phyloP scores from a whole-genome alignment of 2,888 invertebrate species.

The Andricus quercusramuli region DNA sequence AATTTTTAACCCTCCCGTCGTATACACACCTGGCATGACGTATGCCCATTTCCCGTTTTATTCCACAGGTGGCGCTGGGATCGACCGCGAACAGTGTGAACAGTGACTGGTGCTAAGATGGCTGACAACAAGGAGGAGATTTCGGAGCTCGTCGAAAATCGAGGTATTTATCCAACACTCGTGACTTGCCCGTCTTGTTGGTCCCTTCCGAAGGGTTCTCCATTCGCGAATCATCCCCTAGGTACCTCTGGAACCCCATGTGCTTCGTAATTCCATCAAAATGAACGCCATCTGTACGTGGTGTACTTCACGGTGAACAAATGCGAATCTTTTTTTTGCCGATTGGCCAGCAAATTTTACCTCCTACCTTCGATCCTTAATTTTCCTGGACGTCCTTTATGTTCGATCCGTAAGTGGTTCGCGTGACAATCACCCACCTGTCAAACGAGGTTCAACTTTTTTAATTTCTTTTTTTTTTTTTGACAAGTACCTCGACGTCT shows the following conservation, averaged over 20 bases:
- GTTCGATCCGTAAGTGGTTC: not conserved
- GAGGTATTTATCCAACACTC: slow-evolving; percentile 72
- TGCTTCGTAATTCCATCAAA: slow-evolving; percentile 59
- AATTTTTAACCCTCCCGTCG: not conserved
- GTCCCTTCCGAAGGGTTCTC: slow-evolving; percentile 3
- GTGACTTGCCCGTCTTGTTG: slow-evolving; percentile 54
- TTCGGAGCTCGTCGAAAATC: slow-evolving; percentile 76
- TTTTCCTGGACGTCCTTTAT: not conserved
- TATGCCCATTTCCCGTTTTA: not conserved
- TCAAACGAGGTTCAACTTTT: slow-evolving; percentile 29
- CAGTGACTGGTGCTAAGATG: slow-evolving; percentile 79
- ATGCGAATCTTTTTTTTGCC: slow-evolving; percentile 57
- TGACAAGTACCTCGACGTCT: slow-evolving; percentile 29
- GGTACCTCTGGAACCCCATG: slow-evolving; percentile 36
- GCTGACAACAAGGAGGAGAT: slow-evolving; percentile 79
- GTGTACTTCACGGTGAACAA: slow-evolving; percentile 57
- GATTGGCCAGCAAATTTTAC: slow-evolving; percentile 46
- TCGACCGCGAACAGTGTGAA: slow-evolving; percentile 68
- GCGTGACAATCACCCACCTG: not conserved
- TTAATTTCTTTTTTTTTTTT: slow-evolving; percentile 27
- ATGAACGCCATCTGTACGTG: slow-evolving; percentile 71
- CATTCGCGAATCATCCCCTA: slow-evolving; percentile 17
- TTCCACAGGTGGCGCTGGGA: slow-evolving; percentile 57
- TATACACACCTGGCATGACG: slow-evolving; percentile 26
- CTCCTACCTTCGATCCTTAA: not conserved